Conservation (phyloP, 2,888 invertebrate species). For the Pantelozetes paolii region DNA sequence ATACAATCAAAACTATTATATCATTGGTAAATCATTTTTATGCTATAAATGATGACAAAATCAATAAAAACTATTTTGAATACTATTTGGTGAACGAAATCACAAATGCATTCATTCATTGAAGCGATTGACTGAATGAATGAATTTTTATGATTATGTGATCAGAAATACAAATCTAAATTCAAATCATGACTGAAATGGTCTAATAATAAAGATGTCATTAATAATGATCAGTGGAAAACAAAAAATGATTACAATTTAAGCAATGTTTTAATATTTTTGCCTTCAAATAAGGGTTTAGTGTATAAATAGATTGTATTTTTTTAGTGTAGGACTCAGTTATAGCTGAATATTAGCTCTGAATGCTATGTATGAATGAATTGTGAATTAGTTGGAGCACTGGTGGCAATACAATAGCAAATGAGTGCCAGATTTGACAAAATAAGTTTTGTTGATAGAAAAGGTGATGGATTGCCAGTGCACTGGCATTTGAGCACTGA, state of each 20-base stretch:
- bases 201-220: neutral
- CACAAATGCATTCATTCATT: conserved; percentile 10
- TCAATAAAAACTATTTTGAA: conserved; percentile 21
- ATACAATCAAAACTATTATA: neutral
- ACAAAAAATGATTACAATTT: no score
- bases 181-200: neutral
- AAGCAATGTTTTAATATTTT: no score
- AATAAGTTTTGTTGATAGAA: conserved; percentile 11
- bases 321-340: no score
- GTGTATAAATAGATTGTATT: no score
- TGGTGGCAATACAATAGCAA: neutral
- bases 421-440: conserved; percentile 19
- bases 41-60: conserved; percentile 16
- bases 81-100: conserved; percentile 1
- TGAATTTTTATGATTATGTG: conserved; percentile 22
- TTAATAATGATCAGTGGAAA: neutral
- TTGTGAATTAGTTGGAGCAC: neutral
- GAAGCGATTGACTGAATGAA: conserved; percentile 25
- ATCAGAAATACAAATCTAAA: neutral
- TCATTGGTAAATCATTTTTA: neutral
- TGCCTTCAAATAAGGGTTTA: no score
- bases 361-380: neutral
- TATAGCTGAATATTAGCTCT: no score
- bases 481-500: neutral
- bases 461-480: conserved; percentile 12